Evolutionary conservation across 2,888 invertebrate genomes (phyloP).

Genomic region (Chrysotoxum bicinctum): DNA sequence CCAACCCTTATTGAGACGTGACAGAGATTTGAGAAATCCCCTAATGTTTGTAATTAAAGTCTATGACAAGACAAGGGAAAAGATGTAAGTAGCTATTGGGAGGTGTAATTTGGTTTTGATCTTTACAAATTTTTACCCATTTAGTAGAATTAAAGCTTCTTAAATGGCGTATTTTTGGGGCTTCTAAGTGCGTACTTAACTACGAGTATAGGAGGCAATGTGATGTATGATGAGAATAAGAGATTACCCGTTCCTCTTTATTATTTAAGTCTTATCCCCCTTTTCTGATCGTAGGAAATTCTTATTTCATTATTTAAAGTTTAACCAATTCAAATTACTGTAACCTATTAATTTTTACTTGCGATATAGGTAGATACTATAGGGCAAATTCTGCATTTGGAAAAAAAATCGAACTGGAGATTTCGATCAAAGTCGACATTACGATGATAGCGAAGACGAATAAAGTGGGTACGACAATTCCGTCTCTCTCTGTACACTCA

Average conservation of each 20-base stretch:
- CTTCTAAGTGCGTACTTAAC: neutral
- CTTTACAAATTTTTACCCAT: neutral
- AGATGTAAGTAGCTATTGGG: neutral
- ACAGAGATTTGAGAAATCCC: neutral
- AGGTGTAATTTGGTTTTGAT: neutral
- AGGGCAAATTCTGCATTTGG: too few relatives aligned
- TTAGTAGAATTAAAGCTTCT: neutral
- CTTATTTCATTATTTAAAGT: too few relatives aligned
- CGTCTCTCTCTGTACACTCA: too few relatives aligned
- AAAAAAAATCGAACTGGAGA: too few relatives aligned
- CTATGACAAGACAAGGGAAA: neutral
- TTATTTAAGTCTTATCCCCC: too few relatives aligned
- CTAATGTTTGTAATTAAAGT: neutral
- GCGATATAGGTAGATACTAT: too few relatives aligned
- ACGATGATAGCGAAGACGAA: too few relatives aligned
- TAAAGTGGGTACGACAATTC: too few relatives aligned
- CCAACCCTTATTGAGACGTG: neutral
- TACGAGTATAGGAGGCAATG: neutral
- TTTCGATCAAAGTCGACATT: too few relatives aligned
- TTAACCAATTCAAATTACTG: too few relatives aligned
- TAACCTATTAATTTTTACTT: too few relatives aligned
- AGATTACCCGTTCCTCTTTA: neutral
- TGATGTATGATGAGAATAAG: neutral
- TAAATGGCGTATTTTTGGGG: neutral
- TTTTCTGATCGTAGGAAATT: too few relatives aligned